Base-by-base conservation (phyloP, 2,888 invertebrate genomes). In the Himalopsyche kuldschensis region DNA sequence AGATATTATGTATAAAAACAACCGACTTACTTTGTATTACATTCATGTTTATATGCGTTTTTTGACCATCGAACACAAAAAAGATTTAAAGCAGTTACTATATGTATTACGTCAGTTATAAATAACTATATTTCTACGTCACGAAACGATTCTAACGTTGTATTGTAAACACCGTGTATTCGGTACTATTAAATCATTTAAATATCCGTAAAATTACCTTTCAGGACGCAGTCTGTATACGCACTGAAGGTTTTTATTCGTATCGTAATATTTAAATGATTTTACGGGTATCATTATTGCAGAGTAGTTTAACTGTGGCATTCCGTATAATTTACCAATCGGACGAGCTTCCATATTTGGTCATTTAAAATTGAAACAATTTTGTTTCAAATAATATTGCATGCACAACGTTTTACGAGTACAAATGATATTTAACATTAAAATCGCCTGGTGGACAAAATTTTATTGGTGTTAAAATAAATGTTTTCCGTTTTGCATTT, bases 131-230 rank as follows among this genome's bases (percentile, higher is more conserved):
- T 15, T 41, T 15, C 2, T 15, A 15, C 4, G 15, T 2, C 2
- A 2, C 0, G 4, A 41, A 2, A 41, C 11, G 15, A 41, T 15
- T 15, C 2, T 15, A 15, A 11, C 41, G 1, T 1, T 30, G 2
- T 30, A 27, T 69, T 69, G 27, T 69, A 30, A 69, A 69, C 27
- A 69, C 27, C 69, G 15, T 69, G 27, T n/a, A 69, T 11, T 27
- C 4, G 15, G 4, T 20, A 76, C 32, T 76, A 24, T 76, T 81
- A 81, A 81, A 81, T 81, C 81, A 81, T 81, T 81, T 77, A 81
- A 81, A 77, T 27, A 76, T 31, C 81, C 81, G 77, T 81, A 77
- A 75, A n/a, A 41, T 30, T 30, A 47, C 30, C 47, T 46, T 69
- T 69, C 15, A 69, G 27, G 69, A 69, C 15, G 69, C 15, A 69